Evolutionary conservation across 2,797 vertebrate species (phyloP), one percentile per base, ranked within the genome.

Genomic region (Pseudochaenichthys georgianus): DNA sequence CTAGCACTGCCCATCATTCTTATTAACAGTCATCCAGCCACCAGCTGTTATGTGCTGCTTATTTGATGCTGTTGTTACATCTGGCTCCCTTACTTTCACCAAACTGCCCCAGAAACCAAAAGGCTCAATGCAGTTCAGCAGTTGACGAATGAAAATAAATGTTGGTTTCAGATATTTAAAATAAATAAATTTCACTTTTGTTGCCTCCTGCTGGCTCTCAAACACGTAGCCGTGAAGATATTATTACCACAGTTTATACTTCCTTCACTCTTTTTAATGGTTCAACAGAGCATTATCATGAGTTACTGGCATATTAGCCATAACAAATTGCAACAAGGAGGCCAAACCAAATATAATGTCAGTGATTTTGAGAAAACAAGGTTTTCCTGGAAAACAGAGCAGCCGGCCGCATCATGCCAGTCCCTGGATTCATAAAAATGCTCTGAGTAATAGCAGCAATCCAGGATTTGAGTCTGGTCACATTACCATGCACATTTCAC

Each of bases 321-420:
- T 87, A 90, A 91, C 90, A 91, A 92, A 92, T 88, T 92, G 81
- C 69, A 81, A 66, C 47, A 84, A 72, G 43, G 80, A 74, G 57
- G 81, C 92, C 93, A 93, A 91, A 78, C 69, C 74, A 89, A 91
- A 91, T 81, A 91, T 41, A 84, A 80, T 85, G 73, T 75, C 75
- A 85, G 84, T 19, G 63, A 73, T 86, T 82, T 84, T 78, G 80
- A 87, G 90, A 92, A 92, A 91, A 88, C 62, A 43, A 70, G 70
- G 77, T 83, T 80, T 93, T 93, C 90, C 78, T 92, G 88, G 90
- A 94, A 89, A 58, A 72, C 65, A 17, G 48, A 72, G 67, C 70
- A 88, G 85, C 82, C 67, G 88, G 64, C 46, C 77, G 54, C 72
- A 73, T 66, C 51, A 78, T 67, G 70, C 80, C 80, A 85, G 83